Conservation (phyloP, 1,140 invertebrate species). For the Penaeus vannamei region DNA sequence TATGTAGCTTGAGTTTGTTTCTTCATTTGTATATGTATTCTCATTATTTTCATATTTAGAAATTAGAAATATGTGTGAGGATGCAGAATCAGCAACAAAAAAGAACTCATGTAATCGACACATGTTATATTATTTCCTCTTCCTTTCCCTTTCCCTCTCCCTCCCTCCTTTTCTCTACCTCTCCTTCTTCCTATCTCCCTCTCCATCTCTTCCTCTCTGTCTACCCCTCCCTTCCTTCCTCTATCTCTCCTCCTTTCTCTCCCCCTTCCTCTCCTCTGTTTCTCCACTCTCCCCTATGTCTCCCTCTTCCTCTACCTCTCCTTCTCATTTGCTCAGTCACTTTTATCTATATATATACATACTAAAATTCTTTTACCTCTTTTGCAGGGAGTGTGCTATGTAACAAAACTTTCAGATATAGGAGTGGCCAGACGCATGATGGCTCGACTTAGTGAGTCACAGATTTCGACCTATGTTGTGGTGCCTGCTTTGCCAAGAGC, state of each 20-base stretch:
- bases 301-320: no score
- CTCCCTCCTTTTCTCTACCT: no score
- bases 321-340: no score
- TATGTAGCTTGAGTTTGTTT: conserved; percentile 74
- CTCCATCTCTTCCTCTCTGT: no score
- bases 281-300: no score
- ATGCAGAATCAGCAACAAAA: neutral
- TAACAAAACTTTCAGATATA: conserved; percentile 81
- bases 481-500: conserved; percentile 83
- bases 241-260: no score
- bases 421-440: conserved; percentile 83
- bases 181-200: no score
- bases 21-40: neutral
- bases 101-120: no score
- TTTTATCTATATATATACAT: no score
- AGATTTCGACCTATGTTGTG: conserved; percentile 79
- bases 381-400: conserved; percentile 83
- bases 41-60: neutral
- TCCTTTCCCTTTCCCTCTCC: neutral
- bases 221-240: no score
- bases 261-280: no score
- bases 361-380: neutral
- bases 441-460: conserved; percentile 83
- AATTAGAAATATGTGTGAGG: neutral
- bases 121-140: neutral